Base-by-base conservation (phyloP, 2,797 vertebrate species). In the Craterocephalus amniculus region DNA sequence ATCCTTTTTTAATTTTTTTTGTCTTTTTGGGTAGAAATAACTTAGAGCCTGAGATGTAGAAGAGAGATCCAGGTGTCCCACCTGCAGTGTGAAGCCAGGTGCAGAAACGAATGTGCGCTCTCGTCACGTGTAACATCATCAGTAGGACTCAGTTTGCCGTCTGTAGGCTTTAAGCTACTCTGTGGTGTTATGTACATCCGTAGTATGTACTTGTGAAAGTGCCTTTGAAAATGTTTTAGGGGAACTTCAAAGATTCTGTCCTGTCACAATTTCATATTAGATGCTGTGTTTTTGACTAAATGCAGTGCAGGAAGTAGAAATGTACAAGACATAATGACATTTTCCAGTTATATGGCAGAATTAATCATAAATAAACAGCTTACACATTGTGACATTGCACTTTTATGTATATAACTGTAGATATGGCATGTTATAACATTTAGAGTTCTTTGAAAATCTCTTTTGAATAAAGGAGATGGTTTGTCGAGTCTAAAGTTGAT, bases 381-480 rank as follows among this genome's bases (percentile, higher is more conserved):
- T 93, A 95, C 91, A 92, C 94, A 94, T 97, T 92, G 96, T 99
- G 96, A 96, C 94, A 92, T 95, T 97, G 96, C 96, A 98, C 97
- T 97, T 99, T 96, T 94, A 93, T 96, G 97, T 98, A 96, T 93
- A 97, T 95, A 95, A 96, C 94, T 98, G 97, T 98, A 97, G 94
- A 97, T 97, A 96, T 89, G 93, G 96, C 96, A 97, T 98, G 97
- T 96, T 52, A 86, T 91, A 91, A 95, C 94, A 90, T 95, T 92
- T 95, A 92, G 90, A 95, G 94, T 93, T 94, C 85, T 92, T 94
- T 83, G 78, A 90, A 90, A 92, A 93, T 95, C 95, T 96, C 95
- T 98, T 97, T 98, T 95, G 95, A 99, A 98, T 99, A 99, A 99
- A 99, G 94, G 93, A 94, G 89, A 93, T 96, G 94, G 96, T 95